Conservation (phyloP, 2,888 invertebrate genomes). For the Drymonia ruficornis region DNA sequence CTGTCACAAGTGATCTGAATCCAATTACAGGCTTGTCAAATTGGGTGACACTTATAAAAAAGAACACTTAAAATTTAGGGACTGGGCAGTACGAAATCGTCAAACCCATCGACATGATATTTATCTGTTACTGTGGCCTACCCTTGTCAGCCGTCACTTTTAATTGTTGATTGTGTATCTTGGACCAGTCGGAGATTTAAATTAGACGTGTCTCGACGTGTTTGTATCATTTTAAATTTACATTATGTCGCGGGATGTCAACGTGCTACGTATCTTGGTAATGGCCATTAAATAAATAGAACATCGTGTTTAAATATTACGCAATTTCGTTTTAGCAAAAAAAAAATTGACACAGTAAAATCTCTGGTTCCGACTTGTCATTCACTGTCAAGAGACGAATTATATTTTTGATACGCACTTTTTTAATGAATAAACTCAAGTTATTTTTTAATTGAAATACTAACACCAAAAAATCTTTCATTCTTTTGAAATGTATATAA, state of each 20-base stretch:
- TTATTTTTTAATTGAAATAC: no score
- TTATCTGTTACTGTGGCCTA: slow-evolving; percentile 16
- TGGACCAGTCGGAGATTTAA: slow-evolving; percentile 27
- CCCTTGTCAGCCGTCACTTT: slow-evolving; percentile 53
- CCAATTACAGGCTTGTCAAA: slow-evolving; percentile 68
- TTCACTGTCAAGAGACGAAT: background rate
- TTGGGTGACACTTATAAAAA: slow-evolving; percentile 64
- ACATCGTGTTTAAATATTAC: background rate
- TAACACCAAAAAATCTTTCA: no score
- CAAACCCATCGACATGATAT: slow-evolving; percentile 13
- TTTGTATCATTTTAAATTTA: slow-evolving; percentile 23
- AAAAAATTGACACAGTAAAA: slow-evolving; percentile 5
- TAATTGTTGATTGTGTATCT: slow-evolving; percentile 50
- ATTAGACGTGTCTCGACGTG: slow-evolving; percentile 19
- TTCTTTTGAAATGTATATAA: no score
- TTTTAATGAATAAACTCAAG: background rate
- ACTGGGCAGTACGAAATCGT: slow-evolving; percentile 40
- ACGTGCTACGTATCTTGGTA: slow-evolving; percentile 1
- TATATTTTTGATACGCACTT: slow-evolving; percentile 6
- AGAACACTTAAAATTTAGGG: slow-evolving; percentile 42
- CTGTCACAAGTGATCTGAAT: slow-evolving; percentile 45
- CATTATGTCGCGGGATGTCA: slow-evolving; percentile 7
- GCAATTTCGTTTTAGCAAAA: slow-evolving; percentile 1
- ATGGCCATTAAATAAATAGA: slow-evolving; percentile 13
- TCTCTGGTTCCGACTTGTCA: background rate